Evolutionary conservation across 92 coral and sea anemone genomes (phyloP), one percentile per base, ranked within the genome.

Genomic region (Siderastrea radians): DNA sequence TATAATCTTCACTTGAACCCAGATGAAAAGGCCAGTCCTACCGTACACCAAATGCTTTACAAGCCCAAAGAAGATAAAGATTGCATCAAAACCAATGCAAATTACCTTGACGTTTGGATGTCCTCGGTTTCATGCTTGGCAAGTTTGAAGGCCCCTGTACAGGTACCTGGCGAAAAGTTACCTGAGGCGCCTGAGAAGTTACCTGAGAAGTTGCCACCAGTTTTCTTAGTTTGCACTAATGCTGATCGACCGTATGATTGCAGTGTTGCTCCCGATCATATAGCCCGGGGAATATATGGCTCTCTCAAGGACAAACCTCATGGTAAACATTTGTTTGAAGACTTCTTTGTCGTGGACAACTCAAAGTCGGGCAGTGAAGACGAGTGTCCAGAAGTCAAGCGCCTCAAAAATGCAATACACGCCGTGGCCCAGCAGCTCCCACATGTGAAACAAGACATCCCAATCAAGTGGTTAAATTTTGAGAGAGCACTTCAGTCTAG

Each of bases 141-240:
- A 8, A 50, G 17, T 7, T n/a, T 0, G 71, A 7, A 26, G 0
- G 11, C 6, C 1, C 0, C 48, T 0, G 71, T 8, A 59, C 8
- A 59, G 0, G 4, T 8, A 2, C 14, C 16, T 9, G 63, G 13
- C 12, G 12, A 5, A 66, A 0, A 19, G 47, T 43, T 19, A 3
- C 6, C 63, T 59, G 63, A 59, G 2, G 38, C 0, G 0, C 1
- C 7, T 50, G 59, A 6, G 44, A 73, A 73, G 1, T 11, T 81
- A 2, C 85, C 86, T 0, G 10, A 67, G 49, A 90, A 7, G 51
- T 8, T 76, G 48, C 90, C 87, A 13, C 91, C 79, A 83, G 89
- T 87, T n/a, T 52, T 93, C 19, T 57, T 93, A 51, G 94, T 91
- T 11, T 80, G 87, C 43, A 93, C 96, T 6, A 85, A 85, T 71